Conservation (phyloP, 2,797 vertebrate species). For the Eulemur albifrons region DNA sequence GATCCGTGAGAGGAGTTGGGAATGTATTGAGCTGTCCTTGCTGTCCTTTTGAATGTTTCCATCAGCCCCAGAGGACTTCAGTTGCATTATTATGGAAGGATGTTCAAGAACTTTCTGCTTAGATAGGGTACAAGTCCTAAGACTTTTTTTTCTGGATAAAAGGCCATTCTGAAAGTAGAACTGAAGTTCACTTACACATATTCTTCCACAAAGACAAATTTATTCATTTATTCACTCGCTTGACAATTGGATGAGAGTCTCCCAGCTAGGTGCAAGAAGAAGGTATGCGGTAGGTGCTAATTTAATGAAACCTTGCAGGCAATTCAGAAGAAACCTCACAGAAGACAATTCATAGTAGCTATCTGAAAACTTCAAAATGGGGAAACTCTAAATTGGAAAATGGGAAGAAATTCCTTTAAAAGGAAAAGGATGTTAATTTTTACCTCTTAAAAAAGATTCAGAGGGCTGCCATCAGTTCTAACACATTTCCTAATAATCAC, state of each 20-base stretch:
- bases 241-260: background rate
- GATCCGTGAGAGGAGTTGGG: background rate
- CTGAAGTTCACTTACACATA: conserved; percentile 2
- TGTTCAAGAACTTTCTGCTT: conserved; percentile 6
- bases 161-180: conserved; percentile 19
- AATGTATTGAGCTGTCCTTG: background rate
- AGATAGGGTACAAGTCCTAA: background rate
- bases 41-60: background rate
- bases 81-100: background rate
- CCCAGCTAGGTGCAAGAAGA: background rate
- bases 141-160: background rate
- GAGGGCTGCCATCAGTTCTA: background rate
- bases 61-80: background rate
- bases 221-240: background rate
- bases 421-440: conserved; percentile 24
- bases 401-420: conserved; percentile 1
- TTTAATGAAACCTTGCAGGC: background rate
- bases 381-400: background rate
- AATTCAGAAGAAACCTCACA: background rate
- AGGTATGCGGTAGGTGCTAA: background rate
- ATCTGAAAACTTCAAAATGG: conserved; percentile 32
- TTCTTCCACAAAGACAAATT: conserved; percentile 3
- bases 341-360: conserved; percentile 13
- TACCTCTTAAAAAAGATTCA: conserved; percentile 20
- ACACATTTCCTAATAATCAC: background rate